These are phyloP conservation scores for Pangasius macronema DNA, from an alignment of 2,797 vertebrate species.

Conservation along the genomic window DNA sequence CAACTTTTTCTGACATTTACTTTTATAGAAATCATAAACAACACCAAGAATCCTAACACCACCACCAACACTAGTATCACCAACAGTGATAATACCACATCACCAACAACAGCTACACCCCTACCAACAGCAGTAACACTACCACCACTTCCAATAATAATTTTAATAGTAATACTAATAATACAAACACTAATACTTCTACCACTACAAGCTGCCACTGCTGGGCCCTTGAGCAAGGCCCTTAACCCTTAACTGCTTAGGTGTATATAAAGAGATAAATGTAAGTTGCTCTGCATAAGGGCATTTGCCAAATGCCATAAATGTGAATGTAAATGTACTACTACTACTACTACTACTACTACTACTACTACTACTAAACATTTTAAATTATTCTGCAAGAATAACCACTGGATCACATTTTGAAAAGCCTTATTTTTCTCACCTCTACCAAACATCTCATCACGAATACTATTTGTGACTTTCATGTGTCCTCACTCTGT, in stretches of 20 bases:
- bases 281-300: neutral
- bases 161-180: neutral
- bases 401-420: constrained; percentile 8
- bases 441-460: constrained; percentile 23
- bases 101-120: neutral
- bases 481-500: constrained; percentile 31
- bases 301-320: neutral
- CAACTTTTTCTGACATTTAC: neutral
- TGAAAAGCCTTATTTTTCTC: constrained; percentile 28
- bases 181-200: neutral
- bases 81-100: neutral
- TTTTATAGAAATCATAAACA: neutral
- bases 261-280: neutral
- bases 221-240: neutral
- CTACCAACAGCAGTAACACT: neutral
- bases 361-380: neutral
- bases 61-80: neutral
- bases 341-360: neutral
- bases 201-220: neutral
- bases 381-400: neutral
- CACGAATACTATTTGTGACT: constrained; percentile 25
- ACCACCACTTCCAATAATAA: neutral
- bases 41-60: neutral
- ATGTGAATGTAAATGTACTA: neutral
- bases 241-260: neutral